phyloP scores from a whole-genome alignment of 2,113 vertebrate genomes.

The Grammomys dolichurus region DNA sequence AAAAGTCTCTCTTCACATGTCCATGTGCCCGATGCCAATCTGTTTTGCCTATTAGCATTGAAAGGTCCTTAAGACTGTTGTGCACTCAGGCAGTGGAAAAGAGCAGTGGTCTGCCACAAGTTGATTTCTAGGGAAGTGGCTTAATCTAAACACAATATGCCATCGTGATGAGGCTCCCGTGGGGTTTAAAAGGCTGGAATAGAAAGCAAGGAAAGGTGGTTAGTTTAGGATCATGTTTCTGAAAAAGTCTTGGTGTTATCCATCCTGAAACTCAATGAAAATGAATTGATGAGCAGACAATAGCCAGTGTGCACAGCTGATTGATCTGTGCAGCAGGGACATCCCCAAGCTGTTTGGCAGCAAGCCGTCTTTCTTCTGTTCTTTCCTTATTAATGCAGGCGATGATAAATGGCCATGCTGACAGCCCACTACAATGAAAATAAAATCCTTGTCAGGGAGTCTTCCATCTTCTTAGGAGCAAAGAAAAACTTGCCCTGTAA shows the following conservation, averaged over 20 bases:
- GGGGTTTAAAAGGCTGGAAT: background rate
- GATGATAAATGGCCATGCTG: slow-evolving; percentile 66
- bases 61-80: background rate
- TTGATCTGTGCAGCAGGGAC: slow-evolving; percentile 19
- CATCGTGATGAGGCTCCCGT: background rate
- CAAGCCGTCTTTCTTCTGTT: slow-evolving; percentile 59
- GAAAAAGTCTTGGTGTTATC: slow-evolving; percentile 8
- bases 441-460: slow-evolving; percentile 73
- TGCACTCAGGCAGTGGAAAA: background rate
- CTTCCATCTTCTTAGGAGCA: slow-evolving; percentile 65
- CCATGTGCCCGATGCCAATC: background rate
- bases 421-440: slow-evolving; percentile 75
- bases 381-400: slow-evolving; percentile 71
- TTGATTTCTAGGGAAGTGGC: slow-evolving; percentile 19
- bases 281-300: slow-evolving; percentile 65
- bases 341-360: slow-evolving; percentile 54
- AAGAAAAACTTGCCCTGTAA: slow-evolving; percentile 26
- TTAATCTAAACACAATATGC: background rate
- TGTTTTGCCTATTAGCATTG: background rate
- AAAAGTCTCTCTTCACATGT: background rate
- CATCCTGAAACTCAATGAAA: slow-evolving; percentile 58
- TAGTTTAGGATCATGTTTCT: background rate
- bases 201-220: background rate
- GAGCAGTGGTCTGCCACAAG: background rate
- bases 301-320: slow-evolving; percentile 56